phyloP scores from a whole-genome alignment of 2,888 invertebrate species.

The Prosapia bicincta region DNA sequence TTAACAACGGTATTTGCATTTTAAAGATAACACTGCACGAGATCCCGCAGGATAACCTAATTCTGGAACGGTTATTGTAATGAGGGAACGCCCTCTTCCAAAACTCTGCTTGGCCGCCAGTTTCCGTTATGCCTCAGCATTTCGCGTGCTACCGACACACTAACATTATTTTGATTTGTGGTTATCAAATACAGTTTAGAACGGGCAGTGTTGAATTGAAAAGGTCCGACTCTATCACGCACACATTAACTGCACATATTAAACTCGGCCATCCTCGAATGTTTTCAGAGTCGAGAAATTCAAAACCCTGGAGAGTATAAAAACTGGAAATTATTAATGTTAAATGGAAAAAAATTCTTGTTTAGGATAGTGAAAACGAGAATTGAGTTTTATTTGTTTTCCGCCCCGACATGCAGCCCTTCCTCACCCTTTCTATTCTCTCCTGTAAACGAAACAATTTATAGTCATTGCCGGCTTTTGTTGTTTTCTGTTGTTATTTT shows the following conservation, averaged over 20 bases:
- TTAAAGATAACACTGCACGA: not conserved
- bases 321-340: no score
- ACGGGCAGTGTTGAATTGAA: not conserved
- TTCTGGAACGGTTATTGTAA: slow-evolving; percentile 2
- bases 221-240: not conserved
- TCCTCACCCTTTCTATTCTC: no score
- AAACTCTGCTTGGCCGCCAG: not conserved
- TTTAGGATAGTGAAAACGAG: no score
- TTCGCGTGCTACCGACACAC: not conserved
- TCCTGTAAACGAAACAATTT: not conserved
- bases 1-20: not conserved
- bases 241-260: not conserved
- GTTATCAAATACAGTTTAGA: not conserved
- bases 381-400: not conserved
- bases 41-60: not conserved
- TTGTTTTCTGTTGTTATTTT: not conserved
- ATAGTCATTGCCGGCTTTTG: not conserved
- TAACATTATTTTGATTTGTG: slow-evolving; percentile 2
- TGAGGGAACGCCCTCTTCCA: not conserved
- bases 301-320: no score
- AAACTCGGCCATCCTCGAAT: no score
- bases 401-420: not conserved
- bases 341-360: no score
- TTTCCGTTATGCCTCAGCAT: not conserved
- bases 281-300: no score